Base-by-base conservation (phyloP, 1,140 invertebrate genomes). In the Polypedilum pembai region DNA sequence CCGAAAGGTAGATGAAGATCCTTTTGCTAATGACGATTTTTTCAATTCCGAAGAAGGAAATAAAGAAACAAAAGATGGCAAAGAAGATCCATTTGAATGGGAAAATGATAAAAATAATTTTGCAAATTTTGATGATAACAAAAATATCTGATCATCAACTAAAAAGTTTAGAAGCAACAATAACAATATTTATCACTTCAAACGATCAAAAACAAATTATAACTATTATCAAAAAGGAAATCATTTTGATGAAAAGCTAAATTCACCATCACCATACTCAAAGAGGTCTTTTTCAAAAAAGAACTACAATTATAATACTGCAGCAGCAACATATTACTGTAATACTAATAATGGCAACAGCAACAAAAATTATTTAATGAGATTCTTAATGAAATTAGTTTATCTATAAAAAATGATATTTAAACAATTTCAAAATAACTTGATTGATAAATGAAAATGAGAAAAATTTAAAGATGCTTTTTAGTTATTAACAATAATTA, bases 21-120 rank as follows among this genome's bases (percentile, higher is more conserved):
- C 93, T 4, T 94, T 94, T 80, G 91, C 92, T 76, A 91, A 92
- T 74, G 92, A 94, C 76, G 92, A 93, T 77, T 94, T 94, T 82
- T 93, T 92, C 78, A 89, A 87, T 74, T 40, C 20, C 7, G 40
- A 20, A 3, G 40, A 63, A 3, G 73, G 12, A 72, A 41, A 72
- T 73, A 40, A 72, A 66, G 17, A 74, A 74, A 18, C 12, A 76
- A 24, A 41, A 74, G 8, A n/a, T 40, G 63, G 15, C 15, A 76
- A 76, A 20, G 17, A 69, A 69, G 65, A 69, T 21, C 77, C 78
- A 3, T 82, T 81, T 73, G 77, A 82, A 75, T 82, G 81, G 80
- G 78, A 82, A 73, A 80, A 33, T 33, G 24, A n/a, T 56, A 56
- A 56, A 15, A 56, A 76, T 74, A 82, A 82, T 76, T 82, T 82